phyloP scores from a whole-genome alignment of 1,140 invertebrate genomes.

The Zaprionus capensis region DNA sequence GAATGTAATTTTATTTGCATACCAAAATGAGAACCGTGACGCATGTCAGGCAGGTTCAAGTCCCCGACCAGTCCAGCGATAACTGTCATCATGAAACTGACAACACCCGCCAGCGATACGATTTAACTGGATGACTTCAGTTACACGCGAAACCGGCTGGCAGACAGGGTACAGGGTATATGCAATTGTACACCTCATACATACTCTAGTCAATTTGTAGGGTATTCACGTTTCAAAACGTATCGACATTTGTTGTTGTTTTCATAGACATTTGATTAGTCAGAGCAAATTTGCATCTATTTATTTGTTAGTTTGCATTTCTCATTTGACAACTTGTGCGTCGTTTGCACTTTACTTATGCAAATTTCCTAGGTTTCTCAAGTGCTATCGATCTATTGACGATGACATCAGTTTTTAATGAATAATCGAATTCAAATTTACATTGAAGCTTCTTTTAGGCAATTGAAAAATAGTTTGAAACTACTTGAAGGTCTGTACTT shows the following conservation, averaged over 20 bases:
- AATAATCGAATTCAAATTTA: not conserved
- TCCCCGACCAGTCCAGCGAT: not conserved
- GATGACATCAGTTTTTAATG: not conserved
- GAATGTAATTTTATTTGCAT: conserved; percentile 36
- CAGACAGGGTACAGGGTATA: conserved; percentile 5
- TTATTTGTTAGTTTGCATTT: not conserved
- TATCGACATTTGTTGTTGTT: not conserved
- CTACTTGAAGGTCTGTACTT: not conserved
- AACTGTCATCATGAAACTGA: conserved; percentile 29
- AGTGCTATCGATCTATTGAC: conserved; percentile 29
- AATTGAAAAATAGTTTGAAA: not conserved
- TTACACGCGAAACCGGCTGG: not conserved
- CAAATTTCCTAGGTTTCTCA: not conserved
- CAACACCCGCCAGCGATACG: conserved; percentile 27
- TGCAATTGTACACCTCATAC: not conserved
- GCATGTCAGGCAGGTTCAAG: not conserved
- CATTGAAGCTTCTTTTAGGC: not conserved
- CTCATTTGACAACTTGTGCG: conserved; percentile 1
- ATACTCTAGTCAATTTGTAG: not conserved
- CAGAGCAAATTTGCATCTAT: conserved; percentile 3
- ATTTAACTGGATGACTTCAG: conserved; percentile 25
- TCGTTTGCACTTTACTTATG: conserved; percentile 13
- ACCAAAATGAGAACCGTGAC: not conserved
- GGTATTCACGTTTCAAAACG: not conserved
- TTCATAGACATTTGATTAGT: conserved; percentile 5